These are phyloP conservation scores for Lota lota DNA, from an alignment of 2,113 vertebrate species.

Conservation along the genomic window DNA sequence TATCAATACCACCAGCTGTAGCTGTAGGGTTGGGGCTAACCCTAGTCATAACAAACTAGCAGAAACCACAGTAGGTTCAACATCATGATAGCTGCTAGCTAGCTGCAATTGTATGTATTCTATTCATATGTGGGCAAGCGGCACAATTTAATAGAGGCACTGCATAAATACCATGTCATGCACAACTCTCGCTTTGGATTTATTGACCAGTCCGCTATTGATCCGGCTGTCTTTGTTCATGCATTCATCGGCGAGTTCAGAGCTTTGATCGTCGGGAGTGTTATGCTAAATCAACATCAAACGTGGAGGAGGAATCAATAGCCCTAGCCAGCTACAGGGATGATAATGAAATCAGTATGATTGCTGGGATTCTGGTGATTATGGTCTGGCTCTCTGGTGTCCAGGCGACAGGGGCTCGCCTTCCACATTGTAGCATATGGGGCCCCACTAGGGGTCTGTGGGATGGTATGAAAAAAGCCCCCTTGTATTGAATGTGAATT, in stretches of 20 bases:
- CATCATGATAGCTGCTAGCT: too few relatives aligned
- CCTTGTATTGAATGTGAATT: too few relatives aligned
- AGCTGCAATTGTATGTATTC: slow-evolving; percentile 7
- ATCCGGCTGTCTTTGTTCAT: slow-evolving; percentile 63
- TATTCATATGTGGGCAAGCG: slow-evolving; percentile 26
- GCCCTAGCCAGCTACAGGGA: slow-evolving; percentile 46
- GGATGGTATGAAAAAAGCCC: too few relatives aligned
- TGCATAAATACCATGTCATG: slow-evolving; percentile 59
- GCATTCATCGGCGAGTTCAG: slow-evolving; percentile 60
- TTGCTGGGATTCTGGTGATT: slow-evolving; percentile 41
- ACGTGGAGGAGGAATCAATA: slow-evolving; percentile 48
- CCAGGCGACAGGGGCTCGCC: too few relatives aligned
- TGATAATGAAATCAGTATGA: slow-evolving; percentile 61
- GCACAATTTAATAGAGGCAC: slow-evolving; percentile 26
- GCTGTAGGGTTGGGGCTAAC: too few relatives aligned
- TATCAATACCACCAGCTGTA: background rate
- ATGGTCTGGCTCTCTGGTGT: slow-evolving; percentile 11
- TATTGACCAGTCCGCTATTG: slow-evolving; percentile 64
- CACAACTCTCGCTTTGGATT: slow-evolving; percentile 45
- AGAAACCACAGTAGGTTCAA: too few relatives aligned
- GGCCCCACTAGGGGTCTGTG: too few relatives aligned
- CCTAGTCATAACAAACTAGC: too few relatives aligned
- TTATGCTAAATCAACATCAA: slow-evolving; percentile 62
- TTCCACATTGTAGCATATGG: too few relatives aligned
- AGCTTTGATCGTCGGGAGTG: slow-evolving; percentile 58